Conservation (phyloP, 2,797 vertebrate species). For the Enteromius thamalakanensis region DNA sequence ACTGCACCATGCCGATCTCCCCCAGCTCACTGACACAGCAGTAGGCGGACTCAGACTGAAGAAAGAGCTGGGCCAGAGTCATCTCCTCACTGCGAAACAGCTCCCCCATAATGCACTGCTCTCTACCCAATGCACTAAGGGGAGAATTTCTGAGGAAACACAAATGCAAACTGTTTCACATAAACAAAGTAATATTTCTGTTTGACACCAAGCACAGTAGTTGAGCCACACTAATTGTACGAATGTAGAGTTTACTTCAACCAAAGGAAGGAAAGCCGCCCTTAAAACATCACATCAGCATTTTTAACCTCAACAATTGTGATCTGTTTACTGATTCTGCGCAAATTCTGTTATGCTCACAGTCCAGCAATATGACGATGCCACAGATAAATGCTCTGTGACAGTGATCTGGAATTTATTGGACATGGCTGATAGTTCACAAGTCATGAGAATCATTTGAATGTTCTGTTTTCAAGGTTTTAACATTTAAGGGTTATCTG, state of each 20-base stretch:
- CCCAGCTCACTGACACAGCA: conserved; percentile 98
- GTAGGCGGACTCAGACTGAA: conserved; percentile 94
- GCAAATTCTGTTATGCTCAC: neutral
- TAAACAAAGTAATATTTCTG: neutral
- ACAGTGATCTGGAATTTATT: neutral
- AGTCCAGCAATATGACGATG: neutral
- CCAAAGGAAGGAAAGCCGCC: neutral
- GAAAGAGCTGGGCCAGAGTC: conserved; percentile 94
- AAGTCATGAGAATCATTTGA: conserved; percentile 9
- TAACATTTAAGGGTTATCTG: neutral
- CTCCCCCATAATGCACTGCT: conserved; percentile 84
- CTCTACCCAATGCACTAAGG: conserved; percentile 27
- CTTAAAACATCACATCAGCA: neutral
- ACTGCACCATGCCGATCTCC: conserved; percentile 96
- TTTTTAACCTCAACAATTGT: neutral
- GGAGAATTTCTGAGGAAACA: conserved; percentile 5
- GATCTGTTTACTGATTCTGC: neutral
- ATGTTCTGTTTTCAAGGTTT: neutral
- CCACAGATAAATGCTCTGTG: neutral
- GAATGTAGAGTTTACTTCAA: neutral
- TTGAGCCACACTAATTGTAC: neutral
- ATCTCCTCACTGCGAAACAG: conserved; percentile 96
- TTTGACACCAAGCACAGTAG: neutral
- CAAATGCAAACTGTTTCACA: neutral
- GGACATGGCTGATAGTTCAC: neutral